Percentiles rank a stretch among this genome's conserved stretches.
Conservation (phyloP, 2,888 invertebrate species). For the Corythucha ciliata region DNA sequence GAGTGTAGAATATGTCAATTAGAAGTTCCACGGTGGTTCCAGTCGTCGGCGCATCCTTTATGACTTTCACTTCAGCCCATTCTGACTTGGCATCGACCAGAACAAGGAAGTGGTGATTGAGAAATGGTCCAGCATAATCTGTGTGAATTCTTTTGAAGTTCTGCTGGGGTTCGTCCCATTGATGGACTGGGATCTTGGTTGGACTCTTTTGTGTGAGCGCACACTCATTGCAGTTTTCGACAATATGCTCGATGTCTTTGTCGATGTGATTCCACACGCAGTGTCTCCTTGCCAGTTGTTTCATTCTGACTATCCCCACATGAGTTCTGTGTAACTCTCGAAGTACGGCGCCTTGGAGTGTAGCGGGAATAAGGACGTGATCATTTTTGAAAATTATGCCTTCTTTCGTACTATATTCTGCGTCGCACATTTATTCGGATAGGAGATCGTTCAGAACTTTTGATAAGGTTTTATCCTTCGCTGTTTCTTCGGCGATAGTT, state of each 20-base stretch:
- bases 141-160: conserved; percentile 33
- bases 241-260: conserved; percentile 33
- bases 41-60: conserved; percentile 14
- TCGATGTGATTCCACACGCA: conserved; percentile 36
- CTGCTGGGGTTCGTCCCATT: conserved; percentile 33
- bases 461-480: not conserved
- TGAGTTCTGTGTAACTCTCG: conserved; percentile 36
- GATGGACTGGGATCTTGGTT: conserved; percentile 32
- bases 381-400: conserved; percentile 21
- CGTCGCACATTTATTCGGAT: not conserved
- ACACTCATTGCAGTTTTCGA: conserved; percentile 32
- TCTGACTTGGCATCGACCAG: conserved; percentile 35
- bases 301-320: conserved; percentile 36
- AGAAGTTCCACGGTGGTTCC: conserved; percentile 16
- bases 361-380: conserved; percentile 28
- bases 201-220: conserved; percentile 31
- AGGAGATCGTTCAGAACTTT: not conserved
- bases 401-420: not conserved
- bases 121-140: conserved; percentile 34
- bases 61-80: conserved; percentile 27
- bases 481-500: conserved; percentile 5
- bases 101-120: conserved; percentile 29
- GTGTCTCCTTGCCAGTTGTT: conserved; percentile 34
- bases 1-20: conserved; percentile 20
- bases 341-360: conserved; percentile 20